Conservation (phyloP, 2,113 vertebrate species). For the Theristicus caerulescens region DNA sequence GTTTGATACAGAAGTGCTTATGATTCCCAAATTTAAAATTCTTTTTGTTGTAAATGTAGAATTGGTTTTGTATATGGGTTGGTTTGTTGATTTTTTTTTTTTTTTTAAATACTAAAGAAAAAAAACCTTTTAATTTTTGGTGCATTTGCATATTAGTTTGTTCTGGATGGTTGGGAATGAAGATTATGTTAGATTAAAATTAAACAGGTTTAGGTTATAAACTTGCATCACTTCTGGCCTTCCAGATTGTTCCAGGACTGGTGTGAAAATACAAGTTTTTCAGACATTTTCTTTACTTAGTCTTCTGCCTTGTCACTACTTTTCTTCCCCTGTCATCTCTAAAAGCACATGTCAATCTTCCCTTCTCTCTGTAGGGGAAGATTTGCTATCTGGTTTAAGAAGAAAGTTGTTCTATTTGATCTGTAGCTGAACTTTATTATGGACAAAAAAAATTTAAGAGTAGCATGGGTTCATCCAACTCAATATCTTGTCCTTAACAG, state of each 20-base stretch:
- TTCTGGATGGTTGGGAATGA: neutral
- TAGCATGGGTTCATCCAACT: neutral
- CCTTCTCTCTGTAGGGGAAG: neutral
- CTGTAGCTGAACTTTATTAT: neutral
- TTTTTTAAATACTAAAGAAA: neutral
- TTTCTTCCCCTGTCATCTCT: neutral
- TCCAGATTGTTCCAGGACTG: neutral
- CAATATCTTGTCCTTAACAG: neutral
- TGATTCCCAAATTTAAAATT: neutral
- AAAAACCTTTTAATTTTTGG: neutral
- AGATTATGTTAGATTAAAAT: neutral
- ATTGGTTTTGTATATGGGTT: neutral
- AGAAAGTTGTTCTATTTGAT: neutral
- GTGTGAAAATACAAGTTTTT: neutral
- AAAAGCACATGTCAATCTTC: neutral
- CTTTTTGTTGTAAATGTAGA: neutral
- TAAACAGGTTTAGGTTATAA: neutral
- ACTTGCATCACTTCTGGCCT: neutral
- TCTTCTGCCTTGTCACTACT: neutral
- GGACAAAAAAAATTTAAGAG: neutral
- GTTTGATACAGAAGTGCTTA: neutral
- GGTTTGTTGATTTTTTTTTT: neutral
- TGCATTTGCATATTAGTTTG: neutral
- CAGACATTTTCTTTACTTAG: neutral
- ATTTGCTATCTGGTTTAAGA: neutral